These are phyloP conservation scores for Tetranychus truncatus DNA, from an alignment of 2,888 invertebrate genomes.

Conservation along the genomic window DNA sequence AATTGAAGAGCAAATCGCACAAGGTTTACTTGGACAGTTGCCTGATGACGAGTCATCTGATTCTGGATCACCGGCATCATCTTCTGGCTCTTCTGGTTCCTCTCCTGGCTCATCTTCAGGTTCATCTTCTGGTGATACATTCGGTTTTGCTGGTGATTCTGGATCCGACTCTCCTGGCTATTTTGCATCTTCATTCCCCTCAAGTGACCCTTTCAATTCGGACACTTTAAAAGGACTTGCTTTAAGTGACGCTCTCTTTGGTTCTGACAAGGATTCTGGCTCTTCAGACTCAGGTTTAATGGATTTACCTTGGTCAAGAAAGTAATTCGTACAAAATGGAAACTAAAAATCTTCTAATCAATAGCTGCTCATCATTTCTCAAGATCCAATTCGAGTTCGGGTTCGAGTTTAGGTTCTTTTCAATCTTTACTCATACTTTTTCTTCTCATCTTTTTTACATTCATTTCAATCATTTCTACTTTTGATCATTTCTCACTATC, in stretches of 20 bases:
- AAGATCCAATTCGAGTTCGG: not conserved
- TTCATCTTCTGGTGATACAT: not conserved
- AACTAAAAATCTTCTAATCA: not conserved
- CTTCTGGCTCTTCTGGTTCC: not conserved
- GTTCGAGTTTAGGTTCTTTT: too few relatives aligned
- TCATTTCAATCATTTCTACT: too few relatives aligned
- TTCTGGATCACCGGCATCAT: not conserved
- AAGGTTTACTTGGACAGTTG: constrained; percentile 3
- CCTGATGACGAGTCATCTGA: not conserved
- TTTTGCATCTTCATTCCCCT: not conserved
- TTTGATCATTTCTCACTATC: too few relatives aligned
- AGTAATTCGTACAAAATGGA: not conserved
- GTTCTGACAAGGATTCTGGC: not conserved
- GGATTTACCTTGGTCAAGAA: not conserved
- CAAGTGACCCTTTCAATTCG: not conserved
- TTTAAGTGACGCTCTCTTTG: not conserved
- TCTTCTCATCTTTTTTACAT: too few relatives aligned
- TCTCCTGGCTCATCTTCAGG: not conserved
- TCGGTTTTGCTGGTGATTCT: too few relatives aligned
- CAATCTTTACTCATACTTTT: too few relatives aligned
- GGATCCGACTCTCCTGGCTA: not conserved
- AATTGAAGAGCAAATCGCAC: not conserved
- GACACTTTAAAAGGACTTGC: not conserved
- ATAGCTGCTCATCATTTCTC: not conserved
- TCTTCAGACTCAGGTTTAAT: not conserved